Percentiles rank a stretch among this genome's conserved stretches.
Evolutionary conservation across 2,113 vertebrate genomes (phyloP).

Genomic region (Natator depressus): DNA sequence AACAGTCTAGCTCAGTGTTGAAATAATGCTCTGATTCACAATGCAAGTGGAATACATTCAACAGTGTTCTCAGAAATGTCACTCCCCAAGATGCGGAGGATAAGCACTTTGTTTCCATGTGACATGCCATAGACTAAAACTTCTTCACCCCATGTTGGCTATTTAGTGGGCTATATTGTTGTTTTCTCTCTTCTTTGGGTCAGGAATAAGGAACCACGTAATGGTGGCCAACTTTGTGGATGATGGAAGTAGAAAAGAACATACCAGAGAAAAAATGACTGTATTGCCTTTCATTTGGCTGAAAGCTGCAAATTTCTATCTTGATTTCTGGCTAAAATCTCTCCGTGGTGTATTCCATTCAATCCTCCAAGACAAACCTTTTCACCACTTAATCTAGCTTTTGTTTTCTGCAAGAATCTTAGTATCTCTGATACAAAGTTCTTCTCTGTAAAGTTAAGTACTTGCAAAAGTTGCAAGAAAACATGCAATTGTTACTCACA

Average conservation of each 20-base stretch:
- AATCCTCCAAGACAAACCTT: background rate
- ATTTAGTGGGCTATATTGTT: background rate
- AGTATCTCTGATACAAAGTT: background rate
- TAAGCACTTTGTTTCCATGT: background rate
- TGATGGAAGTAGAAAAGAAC: background rate
- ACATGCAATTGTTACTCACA: background rate
- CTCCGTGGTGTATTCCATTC: background rate
- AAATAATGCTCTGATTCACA: background rate
- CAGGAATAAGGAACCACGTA: background rate
- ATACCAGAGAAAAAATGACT: background rate
- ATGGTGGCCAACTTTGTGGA: background rate
- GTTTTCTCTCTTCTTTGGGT: background rate
- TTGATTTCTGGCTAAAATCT: slow-evolving; percentile 27
- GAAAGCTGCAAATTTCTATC: slow-evolving; percentile 39
- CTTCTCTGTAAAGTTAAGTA: background rate
- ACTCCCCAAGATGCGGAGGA: background rate
- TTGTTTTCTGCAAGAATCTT: background rate
- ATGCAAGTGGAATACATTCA: background rate
- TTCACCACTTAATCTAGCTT: background rate
- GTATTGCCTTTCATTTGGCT: slow-evolving; percentile 10
- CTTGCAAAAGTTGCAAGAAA: background rate
- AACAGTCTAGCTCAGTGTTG: background rate
- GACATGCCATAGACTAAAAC: background rate
- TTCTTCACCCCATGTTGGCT: background rate
- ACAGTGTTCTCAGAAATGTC: background rate